Conservation (phyloP, 2,888 invertebrate genomes). For the Kryphioiulus occultus region DNA sequence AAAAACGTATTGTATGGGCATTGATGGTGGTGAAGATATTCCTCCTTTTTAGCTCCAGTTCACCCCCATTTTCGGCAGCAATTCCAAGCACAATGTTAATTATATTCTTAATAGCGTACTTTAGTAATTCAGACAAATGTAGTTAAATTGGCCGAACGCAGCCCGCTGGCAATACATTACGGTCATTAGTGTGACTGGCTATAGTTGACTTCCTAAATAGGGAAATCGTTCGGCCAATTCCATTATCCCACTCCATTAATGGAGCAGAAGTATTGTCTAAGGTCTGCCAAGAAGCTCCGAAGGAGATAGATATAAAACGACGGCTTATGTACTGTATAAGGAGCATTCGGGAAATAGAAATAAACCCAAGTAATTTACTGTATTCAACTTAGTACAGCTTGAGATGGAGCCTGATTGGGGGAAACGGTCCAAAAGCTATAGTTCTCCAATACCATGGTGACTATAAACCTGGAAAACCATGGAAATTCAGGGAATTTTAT, state of each 20-base stretch:
- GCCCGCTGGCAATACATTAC: not conserved
- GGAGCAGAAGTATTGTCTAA: slow-evolving; percentile 9
- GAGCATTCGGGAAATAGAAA: not conserved
- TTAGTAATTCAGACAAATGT: slow-evolving; percentile 19
- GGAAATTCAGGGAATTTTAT: no score
- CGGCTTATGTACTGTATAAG: not conserved
- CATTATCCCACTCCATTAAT: slow-evolving; percentile 18
- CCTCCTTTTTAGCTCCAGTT: not conserved
- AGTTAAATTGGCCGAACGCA: slow-evolving; percentile 16
- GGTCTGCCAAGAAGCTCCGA: not conserved
- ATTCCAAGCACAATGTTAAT: slow-evolving; percentile 20
- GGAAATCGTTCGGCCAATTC: slow-evolving; percentile 6
- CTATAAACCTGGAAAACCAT: no score
- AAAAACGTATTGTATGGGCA: no score
- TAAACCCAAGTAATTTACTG: not conserved
- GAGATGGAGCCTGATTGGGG: not conserved
- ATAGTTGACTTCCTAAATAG: slow-evolving; percentile 18
- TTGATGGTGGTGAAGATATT: not conserved
- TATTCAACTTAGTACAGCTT: not conserved
- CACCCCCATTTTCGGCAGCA: not conserved
- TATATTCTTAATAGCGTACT: slow-evolving; percentile 2
- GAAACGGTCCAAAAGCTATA: not conserved
- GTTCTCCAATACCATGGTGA: not conserved
- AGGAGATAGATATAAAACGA: slow-evolving; percentile 1
- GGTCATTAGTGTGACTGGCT: slow-evolving; percentile 4